A percentile compares a stretch with the other conserved stretches of the same genome.
Evolutionary conservation across 2,888 invertebrate genomes (phyloP).

Genomic region (Cryptus armator): DNA sequence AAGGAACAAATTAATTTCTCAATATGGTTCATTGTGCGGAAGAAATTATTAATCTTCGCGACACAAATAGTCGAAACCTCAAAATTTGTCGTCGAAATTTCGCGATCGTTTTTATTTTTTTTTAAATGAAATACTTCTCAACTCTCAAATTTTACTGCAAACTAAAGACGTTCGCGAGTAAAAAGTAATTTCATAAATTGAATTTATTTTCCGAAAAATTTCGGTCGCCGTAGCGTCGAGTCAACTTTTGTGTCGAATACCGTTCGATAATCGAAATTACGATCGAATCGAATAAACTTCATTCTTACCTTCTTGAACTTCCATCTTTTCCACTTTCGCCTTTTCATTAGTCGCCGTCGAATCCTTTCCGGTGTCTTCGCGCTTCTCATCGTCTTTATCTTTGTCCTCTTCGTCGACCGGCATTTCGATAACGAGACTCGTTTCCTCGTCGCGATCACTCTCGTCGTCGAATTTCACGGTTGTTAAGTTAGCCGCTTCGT

Average conservation of each 20-base stretch:
- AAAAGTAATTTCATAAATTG: neutral
- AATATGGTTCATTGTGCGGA: neutral
- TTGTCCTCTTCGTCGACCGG: conserved; percentile 82
- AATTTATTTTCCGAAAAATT: neutral
- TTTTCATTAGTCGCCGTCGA: conserved; percentile 22
- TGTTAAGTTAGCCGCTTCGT: conserved; percentile 79
- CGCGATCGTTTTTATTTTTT: no score
- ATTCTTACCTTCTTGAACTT: conserved; percentile 47
- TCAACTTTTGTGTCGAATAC: neutral
- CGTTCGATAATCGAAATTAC: neutral
- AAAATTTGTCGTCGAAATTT: no score
- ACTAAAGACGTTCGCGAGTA: neutral
- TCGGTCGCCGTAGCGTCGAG: neutral
- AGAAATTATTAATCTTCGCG: neutral
- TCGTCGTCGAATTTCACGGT: conserved; percentile 82
- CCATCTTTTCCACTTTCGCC: conserved; percentile 15
- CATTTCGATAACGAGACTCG: conserved; percentile 82
- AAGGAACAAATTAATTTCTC: neutral
- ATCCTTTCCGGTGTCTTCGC: conserved; percentile 63
- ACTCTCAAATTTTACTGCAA: no score
- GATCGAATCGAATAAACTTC: neutral
- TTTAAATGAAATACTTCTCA: no score
- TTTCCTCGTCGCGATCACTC: conserved; percentile 83
- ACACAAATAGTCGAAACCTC: no score
- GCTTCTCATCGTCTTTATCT: conserved; percentile 80